A percentile compares a stretch with the other conserved stretches of the same genome.
Conservation (phyloP, 2,888 invertebrate species). For the Zygogramma bicolorata region DNA sequence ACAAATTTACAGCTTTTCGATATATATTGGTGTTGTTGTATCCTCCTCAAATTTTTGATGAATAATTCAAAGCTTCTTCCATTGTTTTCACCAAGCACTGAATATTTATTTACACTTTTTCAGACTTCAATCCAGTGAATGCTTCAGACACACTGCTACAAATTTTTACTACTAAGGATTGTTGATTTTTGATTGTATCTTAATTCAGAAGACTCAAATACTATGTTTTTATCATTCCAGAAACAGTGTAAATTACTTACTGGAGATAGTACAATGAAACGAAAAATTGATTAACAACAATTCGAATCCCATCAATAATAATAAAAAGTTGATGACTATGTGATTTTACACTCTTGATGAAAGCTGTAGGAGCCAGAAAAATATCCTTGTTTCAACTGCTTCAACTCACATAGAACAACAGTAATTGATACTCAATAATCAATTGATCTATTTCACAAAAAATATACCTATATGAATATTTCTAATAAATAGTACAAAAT, state of each 20-base stretch:
- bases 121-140: conserved; percentile 47
- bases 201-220: conserved; percentile 27
- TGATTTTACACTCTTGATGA: too few species aligned
- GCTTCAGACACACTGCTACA: conserved; percentile 43
- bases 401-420: too few species aligned
- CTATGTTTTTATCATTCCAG: background rate
- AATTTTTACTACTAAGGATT: conserved; percentile 55
- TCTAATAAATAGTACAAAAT: too few species aligned
- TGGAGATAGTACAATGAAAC: conserved; percentile 15
- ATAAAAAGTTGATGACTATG: background rate
- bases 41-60: conserved; percentile 33
- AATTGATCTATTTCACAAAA: too few species aligned
- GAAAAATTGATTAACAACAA: too few species aligned
- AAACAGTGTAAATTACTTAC: conserved; percentile 20
- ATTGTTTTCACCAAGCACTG: conserved; percentile 37
- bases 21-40: conserved; percentile 60
- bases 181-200: conserved; percentile 58
- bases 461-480: too few species aligned
- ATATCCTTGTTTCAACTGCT: too few species aligned
- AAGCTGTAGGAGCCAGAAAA: too few species aligned
- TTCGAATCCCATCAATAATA: too few species aligned
- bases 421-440: too few species aligned
- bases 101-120: conserved; percentile 50
- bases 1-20: conserved; percentile 62
- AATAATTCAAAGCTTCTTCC: conserved; percentile 28